Base-by-base conservation (phyloP, 2,797 vertebrate species). In the Malacoctenus gilli region DNA sequence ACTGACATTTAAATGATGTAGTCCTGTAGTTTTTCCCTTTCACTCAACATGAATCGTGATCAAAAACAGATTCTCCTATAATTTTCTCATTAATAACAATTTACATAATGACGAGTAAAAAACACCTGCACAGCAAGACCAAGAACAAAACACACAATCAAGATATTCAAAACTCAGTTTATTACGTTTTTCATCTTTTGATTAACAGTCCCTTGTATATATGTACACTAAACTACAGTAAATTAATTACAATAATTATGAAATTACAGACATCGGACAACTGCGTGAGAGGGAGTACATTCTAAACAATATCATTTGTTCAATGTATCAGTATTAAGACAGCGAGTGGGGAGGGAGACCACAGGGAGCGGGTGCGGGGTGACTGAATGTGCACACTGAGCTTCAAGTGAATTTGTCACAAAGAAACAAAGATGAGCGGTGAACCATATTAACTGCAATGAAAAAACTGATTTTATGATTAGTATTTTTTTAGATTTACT, bases 201-300 rank as follows among this genome's bases (percentile, higher is more conserved):
- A 71, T 80, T 80, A 87, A 86, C 85, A 87, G 82, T 80, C 77
- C 59, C 49, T 77, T 72, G 52, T 61, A 80, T 81, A 70, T 77
- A 80, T 89, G 87, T 89, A 91, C 86, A 91, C 68, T 81, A 77
- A 90, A 88, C 88, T 89, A 89, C 80, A 87, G 68, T 81, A 77
- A 74, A 82, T 80, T 87, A 86, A 83, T 87, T 83, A 81, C 79
- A 84, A 14, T 81, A 59, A 82, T 83, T 82, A 70, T 83, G 64
- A 79, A 87, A 85, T 85, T 65, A 83, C 78, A 84, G 75, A 65
- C 49, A 82, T 67, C 52, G 30, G 72, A 79, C 71, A 82, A 75
- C 57, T 74, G 72, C 49, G 72, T 61, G 48, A 72, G 56, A 67
- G 72, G 31, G 38, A 77, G 25, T 78, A 73, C 58, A 82, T 85